Conservation (phyloP, 2,888 invertebrate species). For the Yponomeuta sedellus region DNA sequence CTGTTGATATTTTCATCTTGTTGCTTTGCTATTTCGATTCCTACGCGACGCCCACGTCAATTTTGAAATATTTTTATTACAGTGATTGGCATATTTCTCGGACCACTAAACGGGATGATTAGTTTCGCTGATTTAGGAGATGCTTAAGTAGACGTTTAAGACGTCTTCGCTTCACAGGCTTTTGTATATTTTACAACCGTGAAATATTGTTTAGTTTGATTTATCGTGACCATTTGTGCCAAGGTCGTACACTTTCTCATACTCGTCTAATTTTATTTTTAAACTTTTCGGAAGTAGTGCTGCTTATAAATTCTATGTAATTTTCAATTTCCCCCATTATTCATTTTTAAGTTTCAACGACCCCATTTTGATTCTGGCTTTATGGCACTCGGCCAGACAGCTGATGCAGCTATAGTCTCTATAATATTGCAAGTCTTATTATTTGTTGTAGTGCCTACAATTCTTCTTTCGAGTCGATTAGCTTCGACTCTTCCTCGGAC, state of each 20-base stretch:
- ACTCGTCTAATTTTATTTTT: not conserved
- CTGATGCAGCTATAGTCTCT: not conserved
- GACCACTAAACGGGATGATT: conserved; percentile 8
- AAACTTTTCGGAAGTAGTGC: not conserved
- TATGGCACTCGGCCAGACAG: not conserved
- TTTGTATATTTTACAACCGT: not conserved
- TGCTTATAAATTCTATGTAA: not conserved
- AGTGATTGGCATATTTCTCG: conserved; percentile 9
- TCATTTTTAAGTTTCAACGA: not conserved
- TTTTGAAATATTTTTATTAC: conserved; percentile 14
- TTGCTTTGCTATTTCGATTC: conserved; percentile 12
- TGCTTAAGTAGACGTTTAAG: not conserved
- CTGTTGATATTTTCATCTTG: conserved; percentile 12
- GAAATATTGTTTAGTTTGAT: not conserved
- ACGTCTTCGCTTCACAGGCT: conserved; percentile 1
- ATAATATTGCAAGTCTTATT: not conserved
- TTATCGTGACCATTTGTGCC: not conserved
- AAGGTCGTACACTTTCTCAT: not conserved
- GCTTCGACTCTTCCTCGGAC: not conserved
- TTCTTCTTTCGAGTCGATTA: not conserved
- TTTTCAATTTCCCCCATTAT: not conserved
- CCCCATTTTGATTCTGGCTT: not conserved
- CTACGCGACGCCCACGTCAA: conserved; percentile 11
- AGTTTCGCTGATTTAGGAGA: not conserved
- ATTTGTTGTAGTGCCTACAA: no score